phyloP scores from a whole-genome alignment of 1,140 invertebrate species.

The Diuraphis noxia region DNA sequence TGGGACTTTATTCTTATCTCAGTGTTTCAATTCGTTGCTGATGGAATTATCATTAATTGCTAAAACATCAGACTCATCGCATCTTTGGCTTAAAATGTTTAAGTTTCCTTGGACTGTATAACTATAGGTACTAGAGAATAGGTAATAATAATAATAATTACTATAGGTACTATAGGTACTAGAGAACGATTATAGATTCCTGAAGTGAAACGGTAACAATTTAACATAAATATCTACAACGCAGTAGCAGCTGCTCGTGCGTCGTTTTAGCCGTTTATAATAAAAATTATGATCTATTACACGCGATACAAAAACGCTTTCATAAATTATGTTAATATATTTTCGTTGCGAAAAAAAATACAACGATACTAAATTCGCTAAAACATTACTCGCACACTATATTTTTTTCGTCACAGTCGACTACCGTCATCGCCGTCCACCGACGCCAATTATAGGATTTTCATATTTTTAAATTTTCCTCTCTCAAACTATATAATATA shows the following conservation, averaged over 20 bases:
- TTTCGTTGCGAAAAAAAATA: neutral
- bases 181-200: neutral
- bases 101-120: neutral
- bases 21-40: too few species aligned
- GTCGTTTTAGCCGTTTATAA: neutral
- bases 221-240: neutral
- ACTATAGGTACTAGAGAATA: neutral
- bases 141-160: too few species aligned
- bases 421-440: neutral
- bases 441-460: neutral
- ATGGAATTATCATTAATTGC: too few species aligned
- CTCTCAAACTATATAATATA: neutral
- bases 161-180: too few species aligned
- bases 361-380: neutral
- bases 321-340: conserved; percentile 26
- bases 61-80: neutral
- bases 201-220: neutral
- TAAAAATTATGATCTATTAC: conserved; percentile 34
- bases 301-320: neutral
- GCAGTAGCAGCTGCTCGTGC: neutral
- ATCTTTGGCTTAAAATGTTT: neutral
- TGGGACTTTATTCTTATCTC: too few species aligned
- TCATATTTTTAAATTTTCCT: neutral
- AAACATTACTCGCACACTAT: neutral
- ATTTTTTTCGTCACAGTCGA: neutral